A percentile compares a stretch with the other conserved stretches of the same genome.
These are phyloP conservation scores for Pachymerium ferrugineum DNA, from an alignment of 2,888 invertebrate species.

Conservation along the genomic window DNA sequence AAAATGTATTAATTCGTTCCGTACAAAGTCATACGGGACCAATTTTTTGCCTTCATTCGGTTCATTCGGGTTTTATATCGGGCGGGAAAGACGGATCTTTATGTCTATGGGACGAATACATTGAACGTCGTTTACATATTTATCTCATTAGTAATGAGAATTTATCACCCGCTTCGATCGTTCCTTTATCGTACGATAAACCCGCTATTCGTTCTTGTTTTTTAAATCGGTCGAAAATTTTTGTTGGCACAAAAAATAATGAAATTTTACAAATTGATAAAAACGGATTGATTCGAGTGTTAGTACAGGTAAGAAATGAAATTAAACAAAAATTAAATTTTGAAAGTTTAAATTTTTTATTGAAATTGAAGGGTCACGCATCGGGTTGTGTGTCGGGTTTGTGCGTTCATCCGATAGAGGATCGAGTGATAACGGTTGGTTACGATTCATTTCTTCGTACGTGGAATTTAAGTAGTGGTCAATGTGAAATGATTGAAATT, in stretches of 20 bases:
- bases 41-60: conserved; percentile 48
- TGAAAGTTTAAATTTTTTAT: not conserved
- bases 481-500: conserved; percentile 44
- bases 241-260: conserved; percentile 47
- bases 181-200: conserved; percentile 43
- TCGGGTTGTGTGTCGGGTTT: conserved; percentile 50
- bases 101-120: conserved; percentile 48
- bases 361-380: conserved; percentile 46
- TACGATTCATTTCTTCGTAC: conserved; percentile 48
- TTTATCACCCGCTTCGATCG: conserved; percentile 41
- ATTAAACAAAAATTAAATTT: not conserved
- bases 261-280: conserved; percentile 48
- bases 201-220: conserved; percentile 47
- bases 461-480: conserved; percentile 45
- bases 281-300: conserved; percentile 45
- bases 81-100: conserved; percentile 51
- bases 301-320: conserved; percentile 44
- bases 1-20: conserved; percentile 44
- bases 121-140: conserved; percentile 47
- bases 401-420: conserved; percentile 45
- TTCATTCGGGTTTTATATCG: conserved; percentile 49
- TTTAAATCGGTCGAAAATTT: conserved; percentile 46
- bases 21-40: conserved; percentile 49
- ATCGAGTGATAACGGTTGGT: conserved; percentile 47
- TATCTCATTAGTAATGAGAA: conserved; percentile 45